Base-by-base conservation (phyloP, 2,888 invertebrate species). In the Metopia argyrocephala region DNA sequence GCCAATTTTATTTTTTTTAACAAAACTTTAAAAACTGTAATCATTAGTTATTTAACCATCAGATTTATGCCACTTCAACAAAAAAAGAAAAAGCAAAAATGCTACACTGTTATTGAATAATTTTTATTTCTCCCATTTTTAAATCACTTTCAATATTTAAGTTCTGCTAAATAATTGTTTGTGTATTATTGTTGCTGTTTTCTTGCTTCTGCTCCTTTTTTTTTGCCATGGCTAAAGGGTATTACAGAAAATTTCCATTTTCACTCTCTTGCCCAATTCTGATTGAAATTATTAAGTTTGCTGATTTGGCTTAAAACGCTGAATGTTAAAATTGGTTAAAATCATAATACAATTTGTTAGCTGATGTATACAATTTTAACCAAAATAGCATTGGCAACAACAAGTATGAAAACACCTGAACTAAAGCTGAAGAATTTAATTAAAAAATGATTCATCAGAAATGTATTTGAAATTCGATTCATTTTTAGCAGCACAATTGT, bases 281-380 rank as follows among this genome's bases (percentile, higher is more conserved):
- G 62, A 69, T 61, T 45, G 4, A 76, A 50, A 50, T 64, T 27
- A 61, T 64, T 23, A 64, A 50, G 15, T 76, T 76, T 76, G 69
- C 64, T 76, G 62, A 70, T 64, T 76, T 27, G 18, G 62, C 69
- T 76, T 45, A 69, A 76, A n/a, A n/a, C n/a, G n/a, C n/a, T n/a
- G n/a, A n/a, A 56, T 68, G 52, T 20, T 56, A 12, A 62, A 68
- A 56, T 56, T 76, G 50, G 56, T 50, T 62, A 56, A 64, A 76
- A 48, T 62, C 64, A 38, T 52, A 18, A n/a, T 21, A 48, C 5
- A 9, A 9, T 5, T 27, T 23, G 15, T 48, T 48, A 31, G 48
- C 23, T 69, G 25, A 31, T 25, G 62, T 38, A 57, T 31, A 46
- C 18, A 5, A 64, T 73, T 74, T 23, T 12, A 27, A 21, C 18